Base-by-base conservation (phyloP, 2,888 invertebrate species). In the Hirtodrosophila trivittata region DNA sequence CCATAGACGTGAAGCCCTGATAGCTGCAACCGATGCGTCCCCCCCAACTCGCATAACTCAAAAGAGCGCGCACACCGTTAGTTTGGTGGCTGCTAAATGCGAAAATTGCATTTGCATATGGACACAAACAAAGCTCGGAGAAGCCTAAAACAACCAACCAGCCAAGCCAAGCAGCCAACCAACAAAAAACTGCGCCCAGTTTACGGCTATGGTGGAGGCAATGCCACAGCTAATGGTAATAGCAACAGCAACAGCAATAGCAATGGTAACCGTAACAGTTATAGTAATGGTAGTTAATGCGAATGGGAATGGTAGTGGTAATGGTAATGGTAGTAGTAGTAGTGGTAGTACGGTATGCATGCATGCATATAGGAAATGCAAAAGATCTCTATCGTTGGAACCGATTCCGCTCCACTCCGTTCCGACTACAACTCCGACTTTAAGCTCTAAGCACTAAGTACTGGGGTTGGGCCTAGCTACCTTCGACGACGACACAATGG, bases 61-160 rank as follows among this genome's bases (percentile, higher is more conserved):
- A 86, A 86, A 86, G 84, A 84, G 87, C 83, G 83, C 77, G 83
- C 86, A 83, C 83, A 83, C 81, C 87, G 87, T 87, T 84, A 84
- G 86, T 65, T 67, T 69, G 72, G 37, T 75, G 68, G 65, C 66
- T 71, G 70, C 42, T 54, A 70, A 69, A 74, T 82, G 72, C 76
- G 75, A 85, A 83, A 75, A 80, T 75, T 82, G 81, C 87, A 86
- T 86, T 86, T 86, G 85, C 86, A 86, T 85, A 81, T 74, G 73
- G 59, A 64, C 60, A 63, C 76, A 82, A 84, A 74, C 72, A 81
- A 88, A 72, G 69, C 66, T 66, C 65, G 57, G 35, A 47, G 56
- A 65, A 57, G 38, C 35, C 57, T 38, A 57, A 54, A 56, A 47
- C 43, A 54, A 21, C 18, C 18, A 54, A 64, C 45, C 50, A 21